Conservation (phyloP, 2,113 vertebrate genomes). For the Gopherus evgoodei region DNA sequence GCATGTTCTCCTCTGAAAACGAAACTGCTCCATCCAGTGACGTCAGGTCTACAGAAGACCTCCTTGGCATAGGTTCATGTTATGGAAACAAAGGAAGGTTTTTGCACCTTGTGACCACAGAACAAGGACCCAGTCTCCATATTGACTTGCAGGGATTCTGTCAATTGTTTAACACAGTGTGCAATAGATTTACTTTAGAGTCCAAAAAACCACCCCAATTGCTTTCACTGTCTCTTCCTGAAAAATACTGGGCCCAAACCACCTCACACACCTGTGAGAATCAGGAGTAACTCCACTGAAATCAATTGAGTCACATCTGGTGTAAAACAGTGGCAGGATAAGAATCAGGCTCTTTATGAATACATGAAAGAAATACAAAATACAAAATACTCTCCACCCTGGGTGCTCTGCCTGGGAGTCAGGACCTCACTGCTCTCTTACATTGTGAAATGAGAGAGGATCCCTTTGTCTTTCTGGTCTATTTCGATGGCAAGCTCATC, state of each 20-base stretch:
- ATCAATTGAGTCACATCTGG: neutral
- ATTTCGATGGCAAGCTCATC: too few species aligned
- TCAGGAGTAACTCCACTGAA: neutral
- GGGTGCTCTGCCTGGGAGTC: neutral
- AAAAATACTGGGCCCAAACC: neutral
- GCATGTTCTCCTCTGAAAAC: neutral
- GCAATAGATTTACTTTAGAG: neutral
- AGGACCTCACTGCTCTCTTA: neutral
- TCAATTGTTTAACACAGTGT: neutral
- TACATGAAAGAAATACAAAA: too few species aligned
- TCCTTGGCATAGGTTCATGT: neutral
- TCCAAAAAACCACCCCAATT: neutral
- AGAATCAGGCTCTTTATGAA: too few species aligned
- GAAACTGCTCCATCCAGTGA: neutral
- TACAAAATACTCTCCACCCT: neutral
- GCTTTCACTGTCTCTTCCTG: neutral
- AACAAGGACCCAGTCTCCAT: neutral
- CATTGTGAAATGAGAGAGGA: neutral
- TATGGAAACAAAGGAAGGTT: neutral
- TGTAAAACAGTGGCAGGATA: too few species aligned
- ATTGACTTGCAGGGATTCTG: neutral
- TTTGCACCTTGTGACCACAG: neutral
- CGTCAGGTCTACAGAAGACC: neutral
- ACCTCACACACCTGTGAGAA: neutral
- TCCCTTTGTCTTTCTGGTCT: neutral